phyloP scores from a whole-genome alignment of 2,113 vertebrate species.

The Apteryx mantelli region DNA sequence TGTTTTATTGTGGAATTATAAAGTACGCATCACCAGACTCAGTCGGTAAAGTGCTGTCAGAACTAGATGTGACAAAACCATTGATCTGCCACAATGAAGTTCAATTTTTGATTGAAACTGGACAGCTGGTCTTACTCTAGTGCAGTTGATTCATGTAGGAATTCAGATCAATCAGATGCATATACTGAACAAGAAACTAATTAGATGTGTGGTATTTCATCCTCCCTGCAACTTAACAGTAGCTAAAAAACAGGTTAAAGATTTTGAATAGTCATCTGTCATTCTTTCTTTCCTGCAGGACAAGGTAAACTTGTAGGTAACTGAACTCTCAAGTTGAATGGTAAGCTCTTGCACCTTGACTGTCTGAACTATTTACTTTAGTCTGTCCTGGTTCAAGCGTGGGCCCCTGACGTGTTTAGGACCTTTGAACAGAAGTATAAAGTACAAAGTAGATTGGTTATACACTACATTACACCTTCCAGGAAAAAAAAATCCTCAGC shows the following conservation, averaged over 20 bases:
- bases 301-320: neutral
- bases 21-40: neutral
- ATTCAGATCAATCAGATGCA: neutral
- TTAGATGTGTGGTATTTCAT: neutral
- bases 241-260: too few species aligned
- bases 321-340: neutral
- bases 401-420: too few species aligned
- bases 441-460: too few species aligned
- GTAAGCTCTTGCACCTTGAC: neutral
- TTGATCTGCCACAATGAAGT: neutral
- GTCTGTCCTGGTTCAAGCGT: neutral
- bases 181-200: neutral
- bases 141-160: neutral
- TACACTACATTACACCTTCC: too few species aligned
- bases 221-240: neutral
- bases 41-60: neutral
- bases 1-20: neutral
- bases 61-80: neutral
- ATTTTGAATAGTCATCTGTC: too few species aligned
- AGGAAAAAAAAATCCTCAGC: too few species aligned
- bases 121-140: neutral
- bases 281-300: too few species aligned
- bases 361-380: neutral
- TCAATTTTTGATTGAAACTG: neutral
- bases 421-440: too few species aligned